phyloP scores from a whole-genome alignment of 2,113 vertebrate genomes.

The Oryctolagus cuniculus region DNA sequence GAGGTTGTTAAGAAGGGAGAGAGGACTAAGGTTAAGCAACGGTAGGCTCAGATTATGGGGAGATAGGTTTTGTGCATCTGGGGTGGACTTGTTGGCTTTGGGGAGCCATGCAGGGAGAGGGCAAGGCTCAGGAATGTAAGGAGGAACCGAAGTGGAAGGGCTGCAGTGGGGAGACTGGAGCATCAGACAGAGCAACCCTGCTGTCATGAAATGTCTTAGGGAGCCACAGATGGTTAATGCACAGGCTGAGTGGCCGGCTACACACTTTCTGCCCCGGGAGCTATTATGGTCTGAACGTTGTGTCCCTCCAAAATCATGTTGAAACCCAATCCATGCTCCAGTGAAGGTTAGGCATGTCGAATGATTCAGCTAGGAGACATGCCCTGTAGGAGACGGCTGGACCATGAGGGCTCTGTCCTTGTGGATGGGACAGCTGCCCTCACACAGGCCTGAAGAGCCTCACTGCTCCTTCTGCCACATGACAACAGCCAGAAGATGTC shows the following conservation, averaged over 20 bases:
- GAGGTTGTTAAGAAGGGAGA: neutral
- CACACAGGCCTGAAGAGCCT: neutral
- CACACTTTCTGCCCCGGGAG: fast-evolving
- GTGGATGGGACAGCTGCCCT: neutral
- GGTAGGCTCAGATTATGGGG: fast-evolving
- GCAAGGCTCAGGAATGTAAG: neutral
- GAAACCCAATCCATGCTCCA: neutral
- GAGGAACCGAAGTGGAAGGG: fast-evolving
- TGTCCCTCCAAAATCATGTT: neutral
- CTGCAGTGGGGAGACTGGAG: neutral
- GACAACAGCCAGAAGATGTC: neutral
- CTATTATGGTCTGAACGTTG: neutral
- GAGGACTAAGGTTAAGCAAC: neutral
- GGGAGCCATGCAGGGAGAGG: neutral
- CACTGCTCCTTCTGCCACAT: neutral
- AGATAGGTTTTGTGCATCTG: neutral
- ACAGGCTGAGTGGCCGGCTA: neutral
- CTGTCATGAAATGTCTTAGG: neutral
- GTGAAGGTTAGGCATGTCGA: no score
- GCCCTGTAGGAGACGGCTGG: neutral
- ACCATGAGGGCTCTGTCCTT: neutral
- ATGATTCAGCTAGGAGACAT: neutral
- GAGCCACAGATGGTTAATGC: neutral
- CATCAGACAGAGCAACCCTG: neutral
- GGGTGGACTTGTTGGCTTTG: fast-evolving